Conservation (phyloP, 2,797 vertebrate species). For the Anguilla marmorata region DNA sequence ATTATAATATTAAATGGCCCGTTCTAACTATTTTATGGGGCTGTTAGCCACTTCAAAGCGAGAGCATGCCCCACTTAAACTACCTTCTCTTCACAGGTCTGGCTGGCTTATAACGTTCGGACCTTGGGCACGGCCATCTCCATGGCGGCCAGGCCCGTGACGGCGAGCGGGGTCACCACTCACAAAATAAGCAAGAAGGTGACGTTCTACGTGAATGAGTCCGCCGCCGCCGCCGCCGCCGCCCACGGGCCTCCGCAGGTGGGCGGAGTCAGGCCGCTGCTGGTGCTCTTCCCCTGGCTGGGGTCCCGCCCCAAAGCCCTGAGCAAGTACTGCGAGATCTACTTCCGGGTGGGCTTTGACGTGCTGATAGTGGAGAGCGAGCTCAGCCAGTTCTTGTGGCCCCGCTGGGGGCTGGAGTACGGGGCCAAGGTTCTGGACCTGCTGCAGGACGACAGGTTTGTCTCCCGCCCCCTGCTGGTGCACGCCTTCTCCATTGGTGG, state of each 20-base stretch:
- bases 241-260: background rate
- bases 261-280: conserved; percentile 52
- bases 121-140: background rate
- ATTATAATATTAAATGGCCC: no score
- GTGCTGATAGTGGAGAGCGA: conserved; percentile 69
- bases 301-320: conserved; percentile 61
- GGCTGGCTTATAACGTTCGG: background rate
- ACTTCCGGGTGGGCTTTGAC: conserved; percentile 66
- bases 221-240: background rate
- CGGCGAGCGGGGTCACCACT: conserved; percentile 55
- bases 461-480: conserved; percentile 63
- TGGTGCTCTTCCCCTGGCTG: conserved; percentile 73
- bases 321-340: conserved; percentile 70
- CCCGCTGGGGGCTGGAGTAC: conserved; percentile 59
- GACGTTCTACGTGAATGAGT: conserved; percentile 63
- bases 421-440: conserved; percentile 55
- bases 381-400: conserved; percentile 69
- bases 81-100: background rate
- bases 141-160: background rate
- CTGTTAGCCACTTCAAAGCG: no score
- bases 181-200: conserved; percentile 65
- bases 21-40: no score
- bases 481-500: conserved; percentile 74
- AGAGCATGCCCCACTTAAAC: background rate
- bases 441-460: conserved; percentile 65